Base-by-base conservation (phyloP, 2,888 invertebrate genomes). In the Campaea margaritaria region DNA sequence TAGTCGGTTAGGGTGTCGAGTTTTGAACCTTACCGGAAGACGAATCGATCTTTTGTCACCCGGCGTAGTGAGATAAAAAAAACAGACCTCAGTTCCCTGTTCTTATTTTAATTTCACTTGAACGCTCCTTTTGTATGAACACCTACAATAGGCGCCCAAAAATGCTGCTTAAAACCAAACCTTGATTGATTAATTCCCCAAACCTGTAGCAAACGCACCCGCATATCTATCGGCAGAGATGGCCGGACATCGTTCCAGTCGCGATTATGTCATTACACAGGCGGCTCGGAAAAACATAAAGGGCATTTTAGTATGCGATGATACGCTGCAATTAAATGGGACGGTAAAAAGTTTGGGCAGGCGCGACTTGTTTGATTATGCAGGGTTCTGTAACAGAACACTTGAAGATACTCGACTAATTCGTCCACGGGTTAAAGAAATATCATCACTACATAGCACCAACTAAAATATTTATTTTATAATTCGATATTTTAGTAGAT, bases 291-390 rank as follows among this genome's bases (percentile, higher is more conserved):
- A 90, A 91, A 89, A 89, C 81, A 78, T 79, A 82, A 86, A 86
- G 88, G 86, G 86, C 88, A 87, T 87, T 86, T 86, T 83, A 89
- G 90, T 90, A 91, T 91, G 90, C 87, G 89, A 91, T 91, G 91
- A 91, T 91, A 91, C 89, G 82, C 80, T 73, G 83, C 85, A 89
- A 91, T 91, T 91, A 91, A 85, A 83, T 76, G 71, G 66, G 58
- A 47, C 71, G 56, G 70, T 67, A 81, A 81, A 80, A 73, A 73
- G 60, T 62, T 49, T 56, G 44, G 67, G 66, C 67, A 75, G 66
- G 58, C 59, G 65, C 59, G 65, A 58, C 58, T 49, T 45, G 61
- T 64, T 53, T 55, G 58, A 55, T 44, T 31, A 2, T 15, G 5
- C 9, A 21, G 51, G 59, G 64, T 61, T 64, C 65, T 53, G 64